Conservation (phyloP, 2,113 vertebrate species). For the Rhadina sibilatrix region DNA sequence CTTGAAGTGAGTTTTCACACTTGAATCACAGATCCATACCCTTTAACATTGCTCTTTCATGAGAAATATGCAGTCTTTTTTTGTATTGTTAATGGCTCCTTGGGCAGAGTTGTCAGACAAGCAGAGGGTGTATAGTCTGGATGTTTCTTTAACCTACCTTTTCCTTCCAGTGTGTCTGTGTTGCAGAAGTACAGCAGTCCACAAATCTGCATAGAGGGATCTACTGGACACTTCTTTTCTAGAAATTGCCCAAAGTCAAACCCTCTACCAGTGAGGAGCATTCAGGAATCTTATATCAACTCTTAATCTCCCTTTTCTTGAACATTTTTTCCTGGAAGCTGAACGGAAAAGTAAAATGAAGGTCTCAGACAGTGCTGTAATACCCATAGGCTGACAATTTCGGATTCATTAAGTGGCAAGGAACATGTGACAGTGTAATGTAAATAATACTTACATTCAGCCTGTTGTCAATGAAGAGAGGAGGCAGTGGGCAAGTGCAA, state of each 20-base stretch:
- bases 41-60: background rate
- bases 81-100: background rate
- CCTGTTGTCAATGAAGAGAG: background rate
- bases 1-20: background rate
- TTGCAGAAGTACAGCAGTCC: background rate
- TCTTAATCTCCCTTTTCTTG: background rate
- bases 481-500: background rate
- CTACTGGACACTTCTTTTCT: background rate
- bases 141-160: background rate
- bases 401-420: background rate
- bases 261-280: rapidly evolving
- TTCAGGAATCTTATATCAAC: rapidly evolving
- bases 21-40: background rate
- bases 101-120: background rate
- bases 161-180: background rate
- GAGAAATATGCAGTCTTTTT: background rate
- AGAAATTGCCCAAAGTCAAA: background rate
- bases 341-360: background rate
- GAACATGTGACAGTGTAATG: background rate
- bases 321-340: background rate
- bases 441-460: background rate
- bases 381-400: background rate
- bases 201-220: background rate
- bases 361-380: background rate
- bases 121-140: background rate